These are phyloP conservation scores for Porites lobata DNA, from an alignment of 92 coral and sea anemone species.

Conservation along the genomic window DNA sequence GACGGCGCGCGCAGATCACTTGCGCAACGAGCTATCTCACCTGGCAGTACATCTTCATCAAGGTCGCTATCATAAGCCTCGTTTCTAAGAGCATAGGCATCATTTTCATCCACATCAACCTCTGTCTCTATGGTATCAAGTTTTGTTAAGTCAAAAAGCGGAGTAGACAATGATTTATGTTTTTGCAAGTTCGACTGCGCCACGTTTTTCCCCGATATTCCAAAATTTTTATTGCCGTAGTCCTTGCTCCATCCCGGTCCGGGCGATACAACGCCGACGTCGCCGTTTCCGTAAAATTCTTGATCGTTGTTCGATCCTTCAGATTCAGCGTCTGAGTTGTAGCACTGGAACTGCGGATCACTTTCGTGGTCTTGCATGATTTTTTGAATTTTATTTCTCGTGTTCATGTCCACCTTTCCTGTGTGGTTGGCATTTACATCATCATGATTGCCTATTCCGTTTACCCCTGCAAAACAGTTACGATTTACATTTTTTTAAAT, in stretches of 20 bases:
- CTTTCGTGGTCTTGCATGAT: slow-evolving; percentile 83
- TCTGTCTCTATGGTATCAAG: slow-evolving; percentile 72
- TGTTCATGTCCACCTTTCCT: slow-evolving; percentile 76
- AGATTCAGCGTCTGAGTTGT: slow-evolving; percentile 85
- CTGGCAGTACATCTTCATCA: slow-evolving; percentile 44
- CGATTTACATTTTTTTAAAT: too few relatives aligned
- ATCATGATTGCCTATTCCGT: slow-evolving; percentile 34
- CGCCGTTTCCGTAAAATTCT: slow-evolving; percentile 37
- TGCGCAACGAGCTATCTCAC: background rate
- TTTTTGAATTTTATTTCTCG: slow-evolving; percentile 72
- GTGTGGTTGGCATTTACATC: slow-evolving; percentile 35
- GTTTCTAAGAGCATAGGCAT: slow-evolving; percentile 69
- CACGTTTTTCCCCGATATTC: slow-evolving; percentile 40
- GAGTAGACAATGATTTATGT: slow-evolving; percentile 87
- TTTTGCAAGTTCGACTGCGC: slow-evolving; percentile 81
- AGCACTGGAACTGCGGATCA: slow-evolving; percentile 82
- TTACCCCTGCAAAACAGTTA: slow-evolving; percentile 14
- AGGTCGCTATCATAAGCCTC: slow-evolving; percentile 83
- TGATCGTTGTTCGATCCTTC: slow-evolving; percentile 51
- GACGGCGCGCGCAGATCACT: too few relatives aligned
- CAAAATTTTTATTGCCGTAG: slow-evolving; percentile 35
- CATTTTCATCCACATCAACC: slow-evolving; percentile 49
- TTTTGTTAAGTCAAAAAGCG: slow-evolving; percentile 88
- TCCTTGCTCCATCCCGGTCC: slow-evolving; percentile 61
- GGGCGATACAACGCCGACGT: slow-evolving; percentile 28